Conservation (phyloP, 2,888 invertebrate species). For the Phengaris arion region DNA sequence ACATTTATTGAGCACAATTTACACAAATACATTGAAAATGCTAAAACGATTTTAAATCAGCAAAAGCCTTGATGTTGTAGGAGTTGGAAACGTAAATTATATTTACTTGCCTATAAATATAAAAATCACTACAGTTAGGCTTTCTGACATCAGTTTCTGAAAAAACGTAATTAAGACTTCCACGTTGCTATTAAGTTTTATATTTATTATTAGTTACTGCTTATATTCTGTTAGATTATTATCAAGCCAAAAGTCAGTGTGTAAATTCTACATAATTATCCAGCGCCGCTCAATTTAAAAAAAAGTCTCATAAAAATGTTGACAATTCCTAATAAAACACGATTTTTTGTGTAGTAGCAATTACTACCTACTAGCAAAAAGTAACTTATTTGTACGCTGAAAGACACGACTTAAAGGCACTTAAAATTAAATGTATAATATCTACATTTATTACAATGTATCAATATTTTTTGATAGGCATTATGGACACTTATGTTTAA, state of each 20-base stretch:
- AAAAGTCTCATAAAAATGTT: neutral
- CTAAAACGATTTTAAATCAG: constrained; percentile 53
- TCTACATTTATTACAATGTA: neutral
- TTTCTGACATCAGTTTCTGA: neutral
- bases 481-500: neutral
- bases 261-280: neutral
- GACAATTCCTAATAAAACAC: no score
- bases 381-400: constrained; percentile 26
- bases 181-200: neutral
- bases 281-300: neutral
- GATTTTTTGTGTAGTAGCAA: neutral
- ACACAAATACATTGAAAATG: constrained; percentile 50
- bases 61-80: constrained; percentile 27
- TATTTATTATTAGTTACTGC: neutral
- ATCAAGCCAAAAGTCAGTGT: neutral
- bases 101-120: no score
- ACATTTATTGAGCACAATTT: constrained; percentile 44
- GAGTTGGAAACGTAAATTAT: neutral
- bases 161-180: neutral
- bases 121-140: neutral
- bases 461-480: neutral
- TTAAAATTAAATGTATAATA: constrained; percentile 22
- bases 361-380: constrained; percentile 30
- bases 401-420: constrained; percentile 37
- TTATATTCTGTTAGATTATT: neutral